phyloP scores from a whole-genome alignment of 53 echinoderm and acorn worm species.

The Antedon mediterranea region DNA sequence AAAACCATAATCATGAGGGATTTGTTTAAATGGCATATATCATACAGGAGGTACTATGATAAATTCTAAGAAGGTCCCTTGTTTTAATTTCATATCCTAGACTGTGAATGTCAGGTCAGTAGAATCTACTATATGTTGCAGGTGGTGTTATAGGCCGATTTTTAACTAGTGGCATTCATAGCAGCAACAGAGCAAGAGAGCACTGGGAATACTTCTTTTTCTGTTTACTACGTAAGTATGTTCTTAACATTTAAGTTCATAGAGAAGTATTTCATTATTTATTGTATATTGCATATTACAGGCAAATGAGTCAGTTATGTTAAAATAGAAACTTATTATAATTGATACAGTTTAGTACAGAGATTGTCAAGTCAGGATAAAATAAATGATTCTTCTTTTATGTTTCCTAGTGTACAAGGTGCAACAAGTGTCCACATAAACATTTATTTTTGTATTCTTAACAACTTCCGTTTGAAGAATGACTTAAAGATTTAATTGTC shows the following conservation, averaged over 20 bases:
- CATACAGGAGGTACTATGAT: background rate
- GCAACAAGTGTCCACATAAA: no score
- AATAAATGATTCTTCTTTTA: no score
- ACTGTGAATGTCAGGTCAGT: background rate
- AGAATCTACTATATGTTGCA: no score
- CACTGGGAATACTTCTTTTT: background rate
- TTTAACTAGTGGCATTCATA: no score
- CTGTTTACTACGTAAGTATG: background rate
- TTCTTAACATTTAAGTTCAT: background rate
- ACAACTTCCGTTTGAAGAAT: no score
- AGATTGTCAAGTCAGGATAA: no score
- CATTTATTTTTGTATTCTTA: no score
- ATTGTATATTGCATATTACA: no score
- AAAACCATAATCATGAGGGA: background rate
- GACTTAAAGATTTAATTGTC: no score
- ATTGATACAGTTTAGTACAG: no score
- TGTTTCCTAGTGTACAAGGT: no score
- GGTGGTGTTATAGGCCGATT: background rate
- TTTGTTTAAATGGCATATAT: background rate
- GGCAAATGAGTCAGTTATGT: background rate
- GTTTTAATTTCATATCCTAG: background rate
- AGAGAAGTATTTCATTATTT: background rate
- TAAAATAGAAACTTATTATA: background rate
- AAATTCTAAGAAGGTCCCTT: background rate
- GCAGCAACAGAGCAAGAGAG: background rate